phyloP scores from a whole-genome alignment of 2,888 invertebrate species.

The Leptodirus hochenwartii region DNA sequence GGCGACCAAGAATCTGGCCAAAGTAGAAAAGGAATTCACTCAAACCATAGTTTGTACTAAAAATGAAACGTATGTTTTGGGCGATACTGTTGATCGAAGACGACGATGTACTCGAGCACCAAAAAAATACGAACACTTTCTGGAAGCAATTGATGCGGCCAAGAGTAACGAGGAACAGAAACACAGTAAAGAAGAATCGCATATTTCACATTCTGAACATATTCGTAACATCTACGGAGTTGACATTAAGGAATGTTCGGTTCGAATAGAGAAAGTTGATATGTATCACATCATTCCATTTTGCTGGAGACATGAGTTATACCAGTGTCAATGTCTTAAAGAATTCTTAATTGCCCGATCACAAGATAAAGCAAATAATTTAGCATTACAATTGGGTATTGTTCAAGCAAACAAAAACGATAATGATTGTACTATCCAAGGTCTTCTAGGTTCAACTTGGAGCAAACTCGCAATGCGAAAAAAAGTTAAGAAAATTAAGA shows the following conservation, averaged over 20 bases:
- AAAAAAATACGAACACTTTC: conserved; percentile 39
- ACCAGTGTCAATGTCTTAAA: conserved; percentile 50
- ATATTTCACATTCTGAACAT: conserved; percentile 12
- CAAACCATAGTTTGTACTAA: conserved; percentile 49
- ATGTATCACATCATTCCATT: conserved; percentile 35
- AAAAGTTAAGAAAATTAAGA: too few relatives aligned
- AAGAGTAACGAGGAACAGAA: conserved; percentile 8
- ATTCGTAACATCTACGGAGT: conserved; percentile 7
- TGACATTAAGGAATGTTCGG: conserved; percentile 5
- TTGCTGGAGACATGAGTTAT: conserved; percentile 46
- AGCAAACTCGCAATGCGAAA: too few relatives aligned
- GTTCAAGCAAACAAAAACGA: too few relatives aligned
- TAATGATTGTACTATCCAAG: too few relatives aligned
- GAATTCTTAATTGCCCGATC: too few relatives aligned
- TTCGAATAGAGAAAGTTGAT: conserved; percentile 9
- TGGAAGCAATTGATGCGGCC: conserved; percentile 18
- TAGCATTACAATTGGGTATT: too few relatives aligned
- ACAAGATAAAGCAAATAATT: too few relatives aligned
- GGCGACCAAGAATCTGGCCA: conserved; percentile 38
- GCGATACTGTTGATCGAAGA: conserved; percentile 30
- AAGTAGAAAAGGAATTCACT: conserved; percentile 52
- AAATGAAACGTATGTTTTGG: conserved; percentile 44
- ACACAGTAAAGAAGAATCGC: not conserved
- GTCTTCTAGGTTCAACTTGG: too few relatives aligned
- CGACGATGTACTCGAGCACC: conserved; percentile 40